Evolutionary conservation across 92 coral and sea anemone genomes (phyloP), one percentile per base, ranked within the genome.

Genomic region (Phenganax subtilis): DNA sequence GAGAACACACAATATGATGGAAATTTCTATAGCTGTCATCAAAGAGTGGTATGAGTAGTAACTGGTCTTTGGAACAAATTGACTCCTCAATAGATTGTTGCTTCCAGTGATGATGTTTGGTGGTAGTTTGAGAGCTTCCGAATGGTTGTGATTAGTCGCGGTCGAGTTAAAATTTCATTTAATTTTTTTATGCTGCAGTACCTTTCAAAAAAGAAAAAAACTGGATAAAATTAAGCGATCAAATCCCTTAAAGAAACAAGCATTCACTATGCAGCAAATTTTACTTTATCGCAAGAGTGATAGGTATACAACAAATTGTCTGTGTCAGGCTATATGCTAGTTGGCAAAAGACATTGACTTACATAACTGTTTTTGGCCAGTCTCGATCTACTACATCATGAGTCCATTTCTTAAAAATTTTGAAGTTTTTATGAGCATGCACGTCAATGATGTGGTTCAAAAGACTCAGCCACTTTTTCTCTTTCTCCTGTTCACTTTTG

Each of bases 41-140:
- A 83, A 29, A 5, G 86, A 83, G 63, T 83, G 86, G 68, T 83
- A 83, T 63, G 86, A 71, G 55, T 73, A 83, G 82, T 74, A 83
- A 25, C 44, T 83, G 7, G 57, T 83, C 71, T 83, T 83, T 14
- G 82, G 37, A 57, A 82, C 86, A 76, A 83, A 72, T 14, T 56
- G 44, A 68, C 74, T 83, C 31, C 74, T 82, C 59, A 83, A 53
- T 57, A 56, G 44, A 58, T 74, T 82, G 28, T 83, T 83, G 0
- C 86, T 29, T 83, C 86, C 55, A 83, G 55, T n/a, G 58, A 71
- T 58, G 86, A 74, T 58, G 86, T 83, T 74, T 83, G 86, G 51
- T 83, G 86, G 47, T 74, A 75, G 51, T 74, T 72, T 63, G 86
- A 83, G 70, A 74, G 57, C 55, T 74, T 74, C 30, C 73, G 2